Percentiles rank a stretch among this genome's conserved stretches.
phyloP scores from a whole-genome alignment of 2,888 invertebrate species.

The Pollenia amentaria region DNA sequence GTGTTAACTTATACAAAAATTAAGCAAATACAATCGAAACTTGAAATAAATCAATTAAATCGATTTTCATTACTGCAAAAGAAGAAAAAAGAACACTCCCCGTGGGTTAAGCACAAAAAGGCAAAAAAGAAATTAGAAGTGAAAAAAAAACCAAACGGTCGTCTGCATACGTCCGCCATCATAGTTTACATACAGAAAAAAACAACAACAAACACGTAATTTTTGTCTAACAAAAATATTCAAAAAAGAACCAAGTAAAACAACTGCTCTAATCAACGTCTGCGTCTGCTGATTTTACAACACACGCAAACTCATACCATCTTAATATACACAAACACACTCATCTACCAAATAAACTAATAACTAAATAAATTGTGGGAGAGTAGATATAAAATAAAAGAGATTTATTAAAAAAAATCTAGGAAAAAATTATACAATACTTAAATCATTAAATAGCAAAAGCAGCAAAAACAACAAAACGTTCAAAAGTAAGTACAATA shows the following conservation, averaged over 20 bases:
- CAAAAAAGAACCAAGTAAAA: slow-evolving; percentile 51
- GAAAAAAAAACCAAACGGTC: slow-evolving; percentile 63
- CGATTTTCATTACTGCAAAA: slow-evolving; percentile 62
- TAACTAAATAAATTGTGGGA: slow-evolving; percentile 45
- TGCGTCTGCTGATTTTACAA: slow-evolving; percentile 67
- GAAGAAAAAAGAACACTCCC: slow-evolving; percentile 63
- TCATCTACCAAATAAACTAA: slow-evolving; percentile 33
- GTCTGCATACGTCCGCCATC: slow-evolving; percentile 58
- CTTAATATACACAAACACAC: slow-evolving; percentile 22
- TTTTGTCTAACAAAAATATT: slow-evolving; percentile 64
- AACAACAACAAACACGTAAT: slow-evolving; percentile 36
- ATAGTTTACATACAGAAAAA: slow-evolving; percentile 68
- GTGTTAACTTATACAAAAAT: slow-evolving; percentile 38
- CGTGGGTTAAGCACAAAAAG: slow-evolving; percentile 63
- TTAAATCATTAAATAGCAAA: slow-evolving; percentile 19
- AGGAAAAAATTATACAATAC: slow-evolving; percentile 27
- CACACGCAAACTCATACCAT: slow-evolving; percentile 58
- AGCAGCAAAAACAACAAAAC: slow-evolving; percentile 44
- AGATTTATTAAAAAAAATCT: slow-evolving; percentile 16
- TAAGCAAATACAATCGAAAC: background rate
- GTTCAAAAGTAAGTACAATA: slow-evolving; percentile 43
- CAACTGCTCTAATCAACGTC: slow-evolving; percentile 65
- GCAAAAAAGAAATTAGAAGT: slow-evolving; percentile 57
- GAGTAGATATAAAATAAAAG: background rate
- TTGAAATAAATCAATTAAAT: slow-evolving; percentile 70